Percentiles rank a stretch among this genome's conserved stretches.
Conservation (phyloP, 1,140 invertebrate species). For the Leguminivora glycinivorella region DNA sequence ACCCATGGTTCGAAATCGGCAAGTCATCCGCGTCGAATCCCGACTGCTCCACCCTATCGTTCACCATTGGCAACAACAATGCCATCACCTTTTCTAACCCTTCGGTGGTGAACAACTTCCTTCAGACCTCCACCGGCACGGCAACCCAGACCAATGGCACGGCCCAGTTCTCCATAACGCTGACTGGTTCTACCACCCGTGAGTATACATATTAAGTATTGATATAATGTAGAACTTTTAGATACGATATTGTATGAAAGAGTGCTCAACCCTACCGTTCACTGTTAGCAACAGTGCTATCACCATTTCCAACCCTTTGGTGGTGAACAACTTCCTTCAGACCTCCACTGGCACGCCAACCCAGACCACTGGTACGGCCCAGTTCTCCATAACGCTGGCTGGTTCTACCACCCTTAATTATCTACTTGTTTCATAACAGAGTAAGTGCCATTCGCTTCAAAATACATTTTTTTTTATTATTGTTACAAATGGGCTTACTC, state of each 20-base stretch:
- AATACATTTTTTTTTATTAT: no score
- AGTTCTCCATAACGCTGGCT: background rate
- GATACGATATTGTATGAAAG: no score
- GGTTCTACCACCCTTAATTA: background rate
- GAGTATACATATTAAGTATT: background rate
- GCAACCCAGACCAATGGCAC: background rate
- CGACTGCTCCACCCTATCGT: background rate
- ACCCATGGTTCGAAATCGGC: background rate
- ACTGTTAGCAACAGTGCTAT: background rate
- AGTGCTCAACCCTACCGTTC: background rate
- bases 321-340: conserved; percentile 20
- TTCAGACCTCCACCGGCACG: background rate
- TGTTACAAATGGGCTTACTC: no score
- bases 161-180: background rate
- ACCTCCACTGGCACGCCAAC: background rate
- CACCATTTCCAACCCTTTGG: background rate
- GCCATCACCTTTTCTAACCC: background rate
- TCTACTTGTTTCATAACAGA: no score
- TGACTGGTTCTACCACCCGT: background rate
- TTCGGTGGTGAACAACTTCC: conserved; percentile 13
- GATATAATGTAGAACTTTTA: no score
- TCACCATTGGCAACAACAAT: background rate
- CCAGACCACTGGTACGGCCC: background rate
- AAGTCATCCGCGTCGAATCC: background rate
- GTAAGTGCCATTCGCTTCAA: no score